Percentiles rank a stretch among this genome's conserved stretches.
phyloP scores from a whole-genome alignment of 2,797 vertebrate genomes.

The Gambelia wislizenii region DNA sequence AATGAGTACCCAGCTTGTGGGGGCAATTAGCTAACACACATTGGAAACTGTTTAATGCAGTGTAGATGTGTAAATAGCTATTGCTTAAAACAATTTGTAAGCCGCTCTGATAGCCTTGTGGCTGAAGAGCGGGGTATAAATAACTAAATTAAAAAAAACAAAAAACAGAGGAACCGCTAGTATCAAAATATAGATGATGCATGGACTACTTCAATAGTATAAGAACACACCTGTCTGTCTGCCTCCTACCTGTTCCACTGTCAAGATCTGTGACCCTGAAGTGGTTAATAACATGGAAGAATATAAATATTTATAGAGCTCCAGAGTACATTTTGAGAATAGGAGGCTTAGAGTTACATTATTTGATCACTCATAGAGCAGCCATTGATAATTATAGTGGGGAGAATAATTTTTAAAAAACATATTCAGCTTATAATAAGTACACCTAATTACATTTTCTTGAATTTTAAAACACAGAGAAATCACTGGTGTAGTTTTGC shows the following conservation, averaged over 20 bases:
- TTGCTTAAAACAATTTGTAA: too few relatives aligned
- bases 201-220: neutral
- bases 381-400: neutral
- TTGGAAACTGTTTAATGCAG: too few relatives aligned
- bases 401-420: neutral
- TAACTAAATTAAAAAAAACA: too few relatives aligned
- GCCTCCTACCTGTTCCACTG: neutral
- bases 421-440: neutral
- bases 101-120: too few relatives aligned
- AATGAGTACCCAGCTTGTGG: too few relatives aligned
- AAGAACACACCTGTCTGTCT: neutral
- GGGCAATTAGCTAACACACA: too few relatives aligned
- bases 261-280: neutral
- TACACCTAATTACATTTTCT: neutral
- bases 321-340: neutral
- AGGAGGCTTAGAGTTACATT: neutral
- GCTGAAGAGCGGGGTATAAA: too few relatives aligned
- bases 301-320: neutral
- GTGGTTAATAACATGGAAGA: neutral
- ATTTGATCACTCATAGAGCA: neutral
- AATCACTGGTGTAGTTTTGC: neutral
- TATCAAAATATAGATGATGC: neutral
- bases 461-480: neutral
- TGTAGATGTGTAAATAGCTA: too few relatives aligned
- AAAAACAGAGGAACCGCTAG: neutral